Base-by-base conservation (phyloP, 2,797 vertebrate species). In the Orientallactaga sibirica region DNA sequence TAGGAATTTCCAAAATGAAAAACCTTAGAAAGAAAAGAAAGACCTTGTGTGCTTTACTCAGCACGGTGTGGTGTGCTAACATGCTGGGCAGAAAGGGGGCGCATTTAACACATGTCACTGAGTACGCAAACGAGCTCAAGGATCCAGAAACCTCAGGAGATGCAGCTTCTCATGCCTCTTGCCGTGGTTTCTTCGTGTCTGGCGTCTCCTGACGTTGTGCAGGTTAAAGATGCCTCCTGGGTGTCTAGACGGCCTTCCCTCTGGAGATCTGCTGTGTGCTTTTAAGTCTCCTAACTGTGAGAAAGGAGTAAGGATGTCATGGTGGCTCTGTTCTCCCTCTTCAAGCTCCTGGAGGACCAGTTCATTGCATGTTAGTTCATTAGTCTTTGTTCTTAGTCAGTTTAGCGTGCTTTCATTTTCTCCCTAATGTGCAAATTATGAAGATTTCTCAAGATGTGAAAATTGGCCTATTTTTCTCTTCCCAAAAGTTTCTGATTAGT, bases 351-450 rank as follows among this genome's bases (percentile, higher is more conserved):
- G 27, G 37, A 64, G 48, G 71, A 24, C 19, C 82, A 86, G 78
- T 52, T 92, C 66, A 79, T 76, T 92, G 73, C n/a, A 83, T 20
- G 70, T 78, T 68, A 88, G 9, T 18, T 91, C 80, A 91, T 88
- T 74, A 94, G 9, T 48, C 64, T 77, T 79, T 83, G 80, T 91
- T 85, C n/a, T 9, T 68, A 96, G 52, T 55, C 8, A 24, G n/a
- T 86, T 62, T 88, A 29, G 58, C 67, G 9, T 83, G 64, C 55
- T 29, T 93, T 92, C 86, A n/a, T 91, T 89, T 96, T 93, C 52
- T 88, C 22, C 86, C 86, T 93, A 92, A 90, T 52, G 58, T 92
- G 66, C 66, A 91, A 87, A 88, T 92, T 89, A 74, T 87, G 77
- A 91, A 76, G 61, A 86, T 88, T 77, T 37, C 41, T 80, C 74